A percentile compares a stretch with the other conserved stretches of the same genome.
Evolutionary conservation across 2,797 vertebrate genomes (phyloP).

Genomic region (Scolopax rusticola): DNA sequence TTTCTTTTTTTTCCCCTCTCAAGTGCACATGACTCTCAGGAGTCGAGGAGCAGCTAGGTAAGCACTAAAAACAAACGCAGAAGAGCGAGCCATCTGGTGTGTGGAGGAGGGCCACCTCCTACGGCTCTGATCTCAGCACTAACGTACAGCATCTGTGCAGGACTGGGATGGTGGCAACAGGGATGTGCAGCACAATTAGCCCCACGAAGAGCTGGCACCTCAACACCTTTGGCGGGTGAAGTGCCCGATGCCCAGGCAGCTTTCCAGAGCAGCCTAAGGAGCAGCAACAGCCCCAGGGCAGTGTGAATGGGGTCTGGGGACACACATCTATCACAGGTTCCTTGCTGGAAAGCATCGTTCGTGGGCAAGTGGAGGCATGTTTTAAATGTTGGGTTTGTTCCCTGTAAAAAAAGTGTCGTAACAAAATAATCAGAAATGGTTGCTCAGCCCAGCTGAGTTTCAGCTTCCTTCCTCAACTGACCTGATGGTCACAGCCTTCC

Average conservation of each 20-base stretch:
- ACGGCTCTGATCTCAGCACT: conserved; percentile 60
- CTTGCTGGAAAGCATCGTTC: not conserved
- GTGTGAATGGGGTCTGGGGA: not conserved
- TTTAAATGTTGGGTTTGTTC: not conserved
- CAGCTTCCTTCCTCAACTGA: not conserved
- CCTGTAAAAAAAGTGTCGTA: not conserved
- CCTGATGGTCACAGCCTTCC: not conserved
- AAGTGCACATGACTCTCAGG: conserved; percentile 54
- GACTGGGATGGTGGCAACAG: not conserved
- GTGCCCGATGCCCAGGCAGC: not conserved
- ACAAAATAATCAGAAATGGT: not conserved
- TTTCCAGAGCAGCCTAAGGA: not conserved
- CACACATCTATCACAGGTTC: not conserved
- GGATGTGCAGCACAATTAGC: conserved; percentile 33
- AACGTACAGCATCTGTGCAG: conserved; percentile 47
- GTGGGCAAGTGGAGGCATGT: rapidly evolving
- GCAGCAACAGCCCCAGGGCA: not conserved
- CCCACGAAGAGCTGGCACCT: not conserved
- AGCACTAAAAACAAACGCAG: conserved; percentile 32
- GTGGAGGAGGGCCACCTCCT: conserved; percentile 71
- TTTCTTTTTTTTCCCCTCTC: not conserved
- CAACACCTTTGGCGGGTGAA: not conserved
- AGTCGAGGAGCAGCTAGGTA: conserved; percentile 55
- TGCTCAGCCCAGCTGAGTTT: not conserved
- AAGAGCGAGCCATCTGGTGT: conserved; percentile 66